These are phyloP conservation scores for Siderastrea radians DNA, from an alignment of 92 coral and sea anemone species.

Conservation along the genomic window DNA sequence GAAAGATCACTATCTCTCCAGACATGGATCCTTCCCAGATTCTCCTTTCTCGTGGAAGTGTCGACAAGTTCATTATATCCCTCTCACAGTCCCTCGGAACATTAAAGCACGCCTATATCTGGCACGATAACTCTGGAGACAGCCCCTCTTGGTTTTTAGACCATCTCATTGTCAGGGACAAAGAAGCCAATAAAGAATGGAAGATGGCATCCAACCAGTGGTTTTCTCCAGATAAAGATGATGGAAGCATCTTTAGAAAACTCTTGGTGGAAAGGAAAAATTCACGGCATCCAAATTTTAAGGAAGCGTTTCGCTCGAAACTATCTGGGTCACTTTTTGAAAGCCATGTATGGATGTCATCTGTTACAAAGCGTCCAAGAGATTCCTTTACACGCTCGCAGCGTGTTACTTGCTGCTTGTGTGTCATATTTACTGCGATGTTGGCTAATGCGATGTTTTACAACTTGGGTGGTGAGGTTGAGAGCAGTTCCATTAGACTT, in stretches of 20 bases:
- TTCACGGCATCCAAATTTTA: slow-evolving; percentile 54
- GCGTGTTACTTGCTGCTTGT: slow-evolving; percentile 85
- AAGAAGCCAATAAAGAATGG: slow-evolving; percentile 51
- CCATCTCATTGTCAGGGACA: slow-evolving; percentile 47
- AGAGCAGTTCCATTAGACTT: slow-evolving; percentile 64
- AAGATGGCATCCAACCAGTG: slow-evolving; percentile 70
- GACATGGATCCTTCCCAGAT: not conserved
- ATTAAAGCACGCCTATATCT: slow-evolving; percentile 59
- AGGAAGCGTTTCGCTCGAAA: slow-evolving; percentile 54
- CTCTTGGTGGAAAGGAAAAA: slow-evolving; percentile 48
- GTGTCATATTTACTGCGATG: slow-evolving; percentile 78
- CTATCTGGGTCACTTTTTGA: slow-evolving; percentile 74
- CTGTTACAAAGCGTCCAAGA: slow-evolving; percentile 74
- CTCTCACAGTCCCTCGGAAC: slow-evolving; percentile 67
- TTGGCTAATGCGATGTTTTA: slow-evolving; percentile 90
- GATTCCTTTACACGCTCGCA: slow-evolving; percentile 83
- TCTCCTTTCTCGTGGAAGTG: slow-evolving; percentile 52
- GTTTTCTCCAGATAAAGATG: slow-evolving; percentile 79
- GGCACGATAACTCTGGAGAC: slow-evolving; percentile 85
- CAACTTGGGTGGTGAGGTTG: slow-evolving; percentile 36
- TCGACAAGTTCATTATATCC: slow-evolving; percentile 62
- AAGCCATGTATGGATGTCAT: slow-evolving; percentile 89
- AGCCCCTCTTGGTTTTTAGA: slow-evolving; percentile 83
- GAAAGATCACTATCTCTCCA: slow-evolving; percentile 10
- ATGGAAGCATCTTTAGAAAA: slow-evolving; percentile 70